These are phyloP conservation scores for Planococcus citri DNA, from an alignment of 1,140 invertebrate species.

Conservation along the genomic window DNA sequence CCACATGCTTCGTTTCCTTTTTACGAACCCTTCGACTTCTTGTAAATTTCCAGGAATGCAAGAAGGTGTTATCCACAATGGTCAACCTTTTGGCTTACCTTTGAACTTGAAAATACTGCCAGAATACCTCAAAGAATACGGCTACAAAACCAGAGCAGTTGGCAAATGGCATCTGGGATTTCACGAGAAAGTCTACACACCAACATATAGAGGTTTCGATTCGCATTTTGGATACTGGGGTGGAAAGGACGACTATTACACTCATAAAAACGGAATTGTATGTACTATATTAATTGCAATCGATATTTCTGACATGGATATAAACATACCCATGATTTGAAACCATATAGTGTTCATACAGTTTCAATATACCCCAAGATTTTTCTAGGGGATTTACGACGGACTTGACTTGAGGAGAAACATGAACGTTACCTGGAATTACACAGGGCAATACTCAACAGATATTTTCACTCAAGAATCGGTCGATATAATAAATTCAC, in stretches of 20 bases:
- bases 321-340: no score
- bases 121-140: slow-evolving; percentile 42
- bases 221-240: slow-evolving; percentile 71
- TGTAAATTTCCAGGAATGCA: slow-evolving; percentile 54
- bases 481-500: slow-evolving; percentile 39
- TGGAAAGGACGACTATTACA: slow-evolving; percentile 35
- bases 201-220: slow-evolving; percentile 66
- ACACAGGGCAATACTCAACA: slow-evolving; percentile 41
- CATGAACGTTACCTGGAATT: slow-evolving; percentile 43
- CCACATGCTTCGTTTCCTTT: not conserved
- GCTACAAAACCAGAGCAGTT: slow-evolving; percentile 52
- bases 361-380: no score
- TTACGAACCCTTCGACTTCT: no score
- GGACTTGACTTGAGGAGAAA: slow-evolving; percentile 42
- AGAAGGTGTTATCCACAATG: slow-evolving; percentile 56
- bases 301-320: no score
- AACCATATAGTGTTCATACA: no score
- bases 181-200: slow-evolving; percentile 53
- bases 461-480: slow-evolving; percentile 44
- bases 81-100: slow-evolving; percentile 57
- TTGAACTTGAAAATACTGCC: slow-evolving; percentile 56
- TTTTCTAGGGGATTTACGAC: no score
- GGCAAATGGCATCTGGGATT: slow-evolving; percentile 65
- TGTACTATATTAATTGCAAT: no score
- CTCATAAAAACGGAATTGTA: not conserved